Evolutionary conservation across 2,797 vertebrate species (phyloP), one percentile per base, ranked within the genome.

Genomic region (Onychomys torridus): DNA sequence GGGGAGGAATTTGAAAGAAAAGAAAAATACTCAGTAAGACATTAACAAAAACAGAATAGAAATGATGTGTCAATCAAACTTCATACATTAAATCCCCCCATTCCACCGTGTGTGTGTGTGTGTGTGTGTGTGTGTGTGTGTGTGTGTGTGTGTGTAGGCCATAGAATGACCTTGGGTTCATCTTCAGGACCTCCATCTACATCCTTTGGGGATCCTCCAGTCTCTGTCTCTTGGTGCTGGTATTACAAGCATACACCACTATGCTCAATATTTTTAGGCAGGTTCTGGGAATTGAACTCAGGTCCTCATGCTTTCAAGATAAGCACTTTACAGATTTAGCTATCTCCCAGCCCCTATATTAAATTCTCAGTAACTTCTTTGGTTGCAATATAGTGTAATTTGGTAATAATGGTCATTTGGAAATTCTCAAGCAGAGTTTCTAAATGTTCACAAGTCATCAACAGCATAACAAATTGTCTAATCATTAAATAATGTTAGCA

Each of bases 21-120:
- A 96, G 99, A 99, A 97, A 95, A 0, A 98, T 98, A 2, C 95
- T 99, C 16, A 98, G 99, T 83, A 99, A 99, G 98, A 99, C 98
- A 93, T 98, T 99, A 5, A 99, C 99, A 98, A 98, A 0, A 99
- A 99, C 0, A 99, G 99, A 65, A 98, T 99, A 0, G 93, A 99
- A 69, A 71, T 71, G 63, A 34, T 59, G 19, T 4, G 9, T 76
- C 40, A 67, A 49, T 43, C 52, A 77, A 77, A 49, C 7, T 78
- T 91, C 52, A 61, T 32, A 49, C 46, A 27, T 75, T 75, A 46
- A 11, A 52, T 37, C 14, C 14, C 52, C 52, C 52, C 52, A 55
- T 14, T 4, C 52, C 49, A 49, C 9, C 11, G 5, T 7, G 46
- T 49, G 49, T 49, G 49, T 49, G 49, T 49, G 49, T 49, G 49